Conservation (phyloP, 2,113 vertebrate species). For the Daubentonia madagascariensis region DNA sequence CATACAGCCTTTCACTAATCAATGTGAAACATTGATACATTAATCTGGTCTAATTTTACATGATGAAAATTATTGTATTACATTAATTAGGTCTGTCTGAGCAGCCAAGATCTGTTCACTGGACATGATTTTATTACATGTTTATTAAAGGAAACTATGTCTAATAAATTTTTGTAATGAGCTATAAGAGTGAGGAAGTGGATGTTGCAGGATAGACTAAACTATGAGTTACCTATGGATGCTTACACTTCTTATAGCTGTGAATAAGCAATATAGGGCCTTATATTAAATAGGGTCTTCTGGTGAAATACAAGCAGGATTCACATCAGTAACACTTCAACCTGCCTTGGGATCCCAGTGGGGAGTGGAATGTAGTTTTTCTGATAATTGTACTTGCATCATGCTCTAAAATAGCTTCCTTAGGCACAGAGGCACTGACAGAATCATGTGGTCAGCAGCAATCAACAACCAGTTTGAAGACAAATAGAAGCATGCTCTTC, state of each 20-base stretch:
- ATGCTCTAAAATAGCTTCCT: neutral
- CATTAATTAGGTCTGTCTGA: neutral
- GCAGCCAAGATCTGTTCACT: neutral
- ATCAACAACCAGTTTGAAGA: neutral
- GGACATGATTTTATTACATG: neutral
- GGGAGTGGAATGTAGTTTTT: neutral
- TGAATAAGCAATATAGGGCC: too few relatives aligned
- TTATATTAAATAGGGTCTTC: too few relatives aligned
- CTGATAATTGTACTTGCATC: neutral
- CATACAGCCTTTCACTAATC: neutral
- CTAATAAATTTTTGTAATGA: neutral
- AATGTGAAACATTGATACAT: neutral
- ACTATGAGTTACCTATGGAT: neutral
- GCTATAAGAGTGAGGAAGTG: neutral
- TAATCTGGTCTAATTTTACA: neutral
- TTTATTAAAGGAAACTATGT: neutral
- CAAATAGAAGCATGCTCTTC: neutral
- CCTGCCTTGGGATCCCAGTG: neutral
- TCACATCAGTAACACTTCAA: neutral
- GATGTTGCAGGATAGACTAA: neutral
- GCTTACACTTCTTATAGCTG: too few relatives aligned
- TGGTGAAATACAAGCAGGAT: too few relatives aligned
- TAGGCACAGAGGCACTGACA: constrained; percentile 2
- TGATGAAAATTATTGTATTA: neutral
- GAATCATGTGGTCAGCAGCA: neutral